These are phyloP conservation scores for Aurelia coerulea DNA, from an alignment of 30 jellyfish, hydroid and myxozoan species.

Conservation along the genomic window DNA sequence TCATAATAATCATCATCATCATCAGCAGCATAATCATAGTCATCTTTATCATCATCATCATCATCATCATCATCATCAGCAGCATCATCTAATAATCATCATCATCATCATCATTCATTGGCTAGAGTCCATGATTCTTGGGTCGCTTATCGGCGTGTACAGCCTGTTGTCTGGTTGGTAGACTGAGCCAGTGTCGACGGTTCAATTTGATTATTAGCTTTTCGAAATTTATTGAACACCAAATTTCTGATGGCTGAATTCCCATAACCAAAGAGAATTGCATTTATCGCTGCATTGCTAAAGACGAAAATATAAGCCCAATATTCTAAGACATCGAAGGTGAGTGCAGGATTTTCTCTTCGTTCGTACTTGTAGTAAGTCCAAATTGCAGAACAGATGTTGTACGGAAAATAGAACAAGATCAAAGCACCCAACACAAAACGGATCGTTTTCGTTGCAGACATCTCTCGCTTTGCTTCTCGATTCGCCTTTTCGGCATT, in stretches of 20 bases:
- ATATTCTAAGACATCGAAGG: background rate
- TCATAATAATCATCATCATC: too few species aligned
- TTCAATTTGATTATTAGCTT: background rate
- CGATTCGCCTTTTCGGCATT: background rate
- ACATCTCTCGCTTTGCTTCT: background rate
- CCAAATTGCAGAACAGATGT: constrained; percentile 19
- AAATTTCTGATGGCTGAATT: constrained; percentile 11
- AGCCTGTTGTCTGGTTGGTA: background rate
- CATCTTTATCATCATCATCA: too few species aligned
- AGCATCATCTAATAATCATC: too few species aligned
- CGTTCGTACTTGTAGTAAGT: background rate
- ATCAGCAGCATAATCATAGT: too few species aligned
- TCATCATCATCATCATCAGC: too few species aligned
- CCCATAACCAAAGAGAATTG: constrained; percentile 18
- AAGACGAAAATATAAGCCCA: constrained; percentile 23
- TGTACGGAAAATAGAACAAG: constrained; percentile 25
- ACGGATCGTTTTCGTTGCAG: constrained; percentile 39
- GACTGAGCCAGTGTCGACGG: background rate
- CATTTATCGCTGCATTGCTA: constrained; percentile 17
- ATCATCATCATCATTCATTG: too few species aligned
- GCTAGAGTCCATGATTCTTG: too few species aligned
- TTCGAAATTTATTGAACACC: background rate
- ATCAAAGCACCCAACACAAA: constrained; percentile 8
- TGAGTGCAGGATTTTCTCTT: background rate
- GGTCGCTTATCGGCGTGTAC: too few species aligned